Conservation (phyloP, 2,797 vertebrate genomes). For the Oreochromis grahami region DNA sequence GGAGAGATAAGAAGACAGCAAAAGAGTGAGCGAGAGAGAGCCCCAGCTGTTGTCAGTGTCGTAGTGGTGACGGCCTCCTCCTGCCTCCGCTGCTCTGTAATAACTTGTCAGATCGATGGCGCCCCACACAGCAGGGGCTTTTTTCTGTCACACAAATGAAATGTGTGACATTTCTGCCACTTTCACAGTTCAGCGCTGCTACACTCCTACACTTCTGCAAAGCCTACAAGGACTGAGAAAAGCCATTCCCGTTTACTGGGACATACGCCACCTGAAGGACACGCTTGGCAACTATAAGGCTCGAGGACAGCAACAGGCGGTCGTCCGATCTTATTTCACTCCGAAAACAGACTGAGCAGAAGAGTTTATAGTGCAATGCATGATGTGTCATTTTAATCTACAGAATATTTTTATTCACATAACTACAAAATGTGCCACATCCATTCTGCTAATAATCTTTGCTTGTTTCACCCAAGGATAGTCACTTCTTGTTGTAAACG, state of each 20-base stretch:
- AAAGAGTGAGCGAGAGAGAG: neutral
- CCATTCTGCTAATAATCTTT: neutral
- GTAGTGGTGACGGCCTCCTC: constrained; percentile 47
- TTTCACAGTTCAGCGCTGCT: constrained; percentile 40
- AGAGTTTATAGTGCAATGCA: neutral
- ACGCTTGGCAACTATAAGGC: neutral
- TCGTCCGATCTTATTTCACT: neutral
- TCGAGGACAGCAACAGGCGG: neutral
- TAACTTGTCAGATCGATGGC: constrained; percentile 78
- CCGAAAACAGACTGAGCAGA: neutral
- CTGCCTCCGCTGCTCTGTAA: constrained; percentile 64
- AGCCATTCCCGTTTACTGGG: neutral
- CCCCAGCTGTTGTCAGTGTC: constrained; percentile 56
- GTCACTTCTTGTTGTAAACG: neutral
- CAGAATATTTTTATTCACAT: neutral
- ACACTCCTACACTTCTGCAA: constrained; percentile 15
- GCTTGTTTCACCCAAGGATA: accelerated
- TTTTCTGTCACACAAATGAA: constrained; percentile 60
- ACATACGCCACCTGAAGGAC: neutral
- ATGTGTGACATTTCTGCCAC: constrained; percentile 66
- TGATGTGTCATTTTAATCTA: neutral
- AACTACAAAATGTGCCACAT: accelerated
- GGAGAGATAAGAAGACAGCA: neutral
- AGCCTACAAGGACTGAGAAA: constrained; percentile 8
- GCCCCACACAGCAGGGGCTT: constrained; percentile 50